These are phyloP conservation scores for Zaprionus camerounensis DNA, from an alignment of 1,140 invertebrate genomes.

Conservation along the genomic window DNA sequence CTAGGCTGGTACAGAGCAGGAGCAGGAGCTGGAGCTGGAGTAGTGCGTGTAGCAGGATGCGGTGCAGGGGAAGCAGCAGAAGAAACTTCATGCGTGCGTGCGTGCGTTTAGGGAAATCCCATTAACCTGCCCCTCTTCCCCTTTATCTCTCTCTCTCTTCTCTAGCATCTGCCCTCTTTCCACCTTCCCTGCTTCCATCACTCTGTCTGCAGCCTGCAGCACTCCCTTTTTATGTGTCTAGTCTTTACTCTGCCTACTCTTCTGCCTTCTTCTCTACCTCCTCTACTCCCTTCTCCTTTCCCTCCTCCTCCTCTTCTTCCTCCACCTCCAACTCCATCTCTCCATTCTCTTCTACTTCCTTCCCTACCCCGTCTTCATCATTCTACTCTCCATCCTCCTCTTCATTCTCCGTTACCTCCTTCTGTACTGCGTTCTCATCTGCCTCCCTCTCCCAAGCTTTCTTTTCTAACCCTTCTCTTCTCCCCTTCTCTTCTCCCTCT, in stretches of 20 bases:
- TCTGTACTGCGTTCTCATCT: not conserved
- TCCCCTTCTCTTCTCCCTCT: accelerated
- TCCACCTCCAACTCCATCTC: too few species aligned
- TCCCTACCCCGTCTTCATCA: too few species aligned
- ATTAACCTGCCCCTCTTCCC: not conserved
- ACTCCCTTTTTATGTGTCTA: too few species aligned
- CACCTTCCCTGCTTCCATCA: not conserved
- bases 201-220: not conserved
- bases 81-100: conserved; percentile 38
- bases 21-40: not conserved
- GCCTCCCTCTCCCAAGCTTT: not conserved
- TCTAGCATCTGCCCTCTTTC: not conserved
- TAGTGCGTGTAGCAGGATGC: not conserved
- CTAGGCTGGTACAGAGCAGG: not conserved
- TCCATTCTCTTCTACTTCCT: too few species aligned
- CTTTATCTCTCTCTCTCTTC: accelerated
- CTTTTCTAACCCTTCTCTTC: too few species aligned
- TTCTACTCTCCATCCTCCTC: too few species aligned
- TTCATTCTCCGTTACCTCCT: too few species aligned
- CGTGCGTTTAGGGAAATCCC: conserved; percentile 25
- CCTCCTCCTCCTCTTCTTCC: too few species aligned
- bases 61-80: not conserved
- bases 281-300: too few species aligned
- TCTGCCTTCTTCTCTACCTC: too few species aligned
- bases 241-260: too few species aligned